Percentiles rank a stretch among this genome's conserved stretches.
Conservation (phyloP, 2,113 vertebrate genomes). For the Scopus umbretta region DNA sequence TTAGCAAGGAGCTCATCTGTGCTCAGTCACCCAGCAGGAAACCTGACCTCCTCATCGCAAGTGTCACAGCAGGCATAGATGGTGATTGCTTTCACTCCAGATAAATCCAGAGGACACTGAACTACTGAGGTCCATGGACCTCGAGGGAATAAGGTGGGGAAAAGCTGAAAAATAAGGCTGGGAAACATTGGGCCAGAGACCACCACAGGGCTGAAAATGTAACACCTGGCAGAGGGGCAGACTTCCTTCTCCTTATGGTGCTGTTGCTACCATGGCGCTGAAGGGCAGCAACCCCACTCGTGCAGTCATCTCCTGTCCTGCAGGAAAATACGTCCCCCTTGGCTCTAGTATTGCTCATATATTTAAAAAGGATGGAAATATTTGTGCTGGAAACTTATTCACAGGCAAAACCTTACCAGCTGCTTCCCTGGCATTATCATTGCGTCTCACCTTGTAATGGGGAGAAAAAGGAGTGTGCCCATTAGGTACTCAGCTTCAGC, state of each 20-base stretch:
- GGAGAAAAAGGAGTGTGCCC: background rate
- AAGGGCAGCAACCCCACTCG: background rate
- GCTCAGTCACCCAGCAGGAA: background rate
- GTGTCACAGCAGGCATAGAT: background rate
- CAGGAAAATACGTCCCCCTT: background rate
- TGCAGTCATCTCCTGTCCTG: background rate
- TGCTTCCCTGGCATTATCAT: background rate
- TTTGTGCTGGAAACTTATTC: background rate
- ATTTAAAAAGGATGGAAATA: background rate
- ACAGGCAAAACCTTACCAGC: background rate
- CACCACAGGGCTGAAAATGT: background rate
- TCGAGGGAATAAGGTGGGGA: background rate
- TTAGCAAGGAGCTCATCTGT: accelerated
- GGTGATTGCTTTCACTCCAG: background rate
- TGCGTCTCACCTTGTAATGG: background rate
- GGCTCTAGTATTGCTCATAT: background rate
- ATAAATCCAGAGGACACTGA: background rate
- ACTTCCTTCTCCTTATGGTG: background rate
- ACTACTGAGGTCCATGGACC: no score
- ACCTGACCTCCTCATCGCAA: background rate
- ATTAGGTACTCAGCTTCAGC: background rate
- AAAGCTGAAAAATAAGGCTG: background rate
- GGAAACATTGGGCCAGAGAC: background rate
- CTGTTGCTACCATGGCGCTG: background rate
- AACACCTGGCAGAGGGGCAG: background rate